Evolutionary conservation across 2,113 vertebrate species (phyloP).

Genomic region (Crotophaga sulcirostris): DNA sequence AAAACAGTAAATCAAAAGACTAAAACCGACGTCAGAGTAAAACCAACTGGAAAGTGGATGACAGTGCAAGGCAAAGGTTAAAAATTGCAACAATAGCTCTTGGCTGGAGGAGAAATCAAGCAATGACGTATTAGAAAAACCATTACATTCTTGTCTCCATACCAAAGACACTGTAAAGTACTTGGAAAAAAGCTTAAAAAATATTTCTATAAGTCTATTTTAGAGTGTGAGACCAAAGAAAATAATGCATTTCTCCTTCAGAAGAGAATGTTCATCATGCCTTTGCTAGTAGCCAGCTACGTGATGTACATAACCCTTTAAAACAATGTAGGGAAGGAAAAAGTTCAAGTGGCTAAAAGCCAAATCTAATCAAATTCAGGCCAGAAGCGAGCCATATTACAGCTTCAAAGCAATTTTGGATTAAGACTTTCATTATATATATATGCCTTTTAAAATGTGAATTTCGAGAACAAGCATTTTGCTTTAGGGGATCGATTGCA

Average conservation of each 20-base stretch:
- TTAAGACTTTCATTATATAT: neutral
- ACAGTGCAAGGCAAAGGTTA: neutral
- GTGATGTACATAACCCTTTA: neutral
- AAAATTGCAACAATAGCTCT: neutral
- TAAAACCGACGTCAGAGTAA: neutral
- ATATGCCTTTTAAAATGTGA: neutral
- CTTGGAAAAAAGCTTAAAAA: neutral
- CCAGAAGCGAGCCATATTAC: neutral
- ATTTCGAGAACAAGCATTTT: neutral
- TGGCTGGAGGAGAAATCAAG: neutral
- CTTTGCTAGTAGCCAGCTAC: neutral
- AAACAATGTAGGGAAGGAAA: neutral
- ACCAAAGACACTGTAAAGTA: neutral
- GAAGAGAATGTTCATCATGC: neutral
- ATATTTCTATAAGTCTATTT: neutral
- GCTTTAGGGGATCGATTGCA: neutral
- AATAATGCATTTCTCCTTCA: neutral
- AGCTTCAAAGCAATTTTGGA: neutral
- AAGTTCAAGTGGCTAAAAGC: neutral
- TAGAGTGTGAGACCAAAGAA: neutral
- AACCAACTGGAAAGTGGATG: neutral
- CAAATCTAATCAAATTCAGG: neutral
- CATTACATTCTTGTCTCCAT: neutral
- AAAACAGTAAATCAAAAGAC: slow-evolving; percentile 4
- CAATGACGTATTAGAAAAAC: neutral